These are phyloP conservation scores for Myrmecobius fasciatus DNA, from an alignment of 2,113 vertebrate species.

Conservation along the genomic window DNA sequence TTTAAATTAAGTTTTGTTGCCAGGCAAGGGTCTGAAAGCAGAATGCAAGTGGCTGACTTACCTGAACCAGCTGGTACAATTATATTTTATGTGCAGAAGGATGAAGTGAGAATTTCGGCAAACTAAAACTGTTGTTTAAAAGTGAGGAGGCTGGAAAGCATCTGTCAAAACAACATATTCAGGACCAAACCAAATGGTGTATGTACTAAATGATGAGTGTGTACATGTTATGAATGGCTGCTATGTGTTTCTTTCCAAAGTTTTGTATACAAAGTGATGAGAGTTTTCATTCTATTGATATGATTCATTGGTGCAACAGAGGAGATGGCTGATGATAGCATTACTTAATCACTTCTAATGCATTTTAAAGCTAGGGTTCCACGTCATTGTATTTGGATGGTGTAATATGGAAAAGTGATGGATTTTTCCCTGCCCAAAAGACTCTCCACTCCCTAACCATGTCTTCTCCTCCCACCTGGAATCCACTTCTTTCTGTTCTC, in stretches of 20 bases:
- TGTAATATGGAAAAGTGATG: not conserved
- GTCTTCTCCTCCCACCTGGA: not conserved
- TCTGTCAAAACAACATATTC: slow-evolving; percentile 73
- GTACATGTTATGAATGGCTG: slow-evolving; percentile 70
- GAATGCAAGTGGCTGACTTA: slow-evolving; percentile 53
- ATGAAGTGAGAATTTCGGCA: slow-evolving; percentile 62
- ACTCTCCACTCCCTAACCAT: not conserved
- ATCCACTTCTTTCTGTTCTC: not conserved
- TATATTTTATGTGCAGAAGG: slow-evolving; percentile 55
- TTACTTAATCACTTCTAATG: slow-evolving; percentile 68
- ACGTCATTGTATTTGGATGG: slow-evolving; percentile 29
- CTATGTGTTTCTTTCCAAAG: slow-evolving; percentile 69
- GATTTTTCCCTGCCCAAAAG: not conserved
- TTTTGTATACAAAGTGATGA: slow-evolving; percentile 69
- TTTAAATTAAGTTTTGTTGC: slow-evolving; percentile 20
- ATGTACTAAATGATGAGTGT: slow-evolving; percentile 74
- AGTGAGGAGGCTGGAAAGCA: slow-evolving; percentile 65
- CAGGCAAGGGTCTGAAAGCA: not conserved
- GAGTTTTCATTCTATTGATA: slow-evolving; percentile 74
- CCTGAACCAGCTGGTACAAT: slow-evolving; percentile 68
- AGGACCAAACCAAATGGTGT: slow-evolving; percentile 60
- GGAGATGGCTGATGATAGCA: slow-evolving; percentile 71
- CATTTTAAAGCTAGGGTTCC: slow-evolving; percentile 76
- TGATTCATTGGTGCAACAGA: slow-evolving; percentile 76
- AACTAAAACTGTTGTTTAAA: slow-evolving; percentile 72